Evolutionary conservation across 2,888 invertebrate species (phyloP), one percentile per base, ranked within the genome.

Genomic region (Heliothis peltigera): DNA sequence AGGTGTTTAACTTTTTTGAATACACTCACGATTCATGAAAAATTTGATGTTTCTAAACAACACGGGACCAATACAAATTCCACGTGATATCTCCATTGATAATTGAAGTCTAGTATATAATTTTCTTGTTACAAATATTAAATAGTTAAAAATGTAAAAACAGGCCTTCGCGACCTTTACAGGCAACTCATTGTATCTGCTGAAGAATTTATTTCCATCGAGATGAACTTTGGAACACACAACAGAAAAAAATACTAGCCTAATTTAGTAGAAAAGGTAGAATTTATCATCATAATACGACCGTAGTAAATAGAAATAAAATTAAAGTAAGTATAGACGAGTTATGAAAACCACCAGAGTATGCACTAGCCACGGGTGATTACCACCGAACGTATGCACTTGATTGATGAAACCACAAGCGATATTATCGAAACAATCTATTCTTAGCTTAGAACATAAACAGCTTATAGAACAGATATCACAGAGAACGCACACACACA

Each of bases 1-100:
- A 58, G 17, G n/a, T 8, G 8, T 15, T 18, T 22, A 47, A 28
- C n/a, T 15, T 46, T 28, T 22, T n/a, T 6, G 12, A 21, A 19
- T 17, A 22, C 21, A 17, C 47, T 10, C 17, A n/a, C 43, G 10
- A 48, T 17, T 51, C 44, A 58, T 8, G 12, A 18, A 17, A 49
- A 21, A 57, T 49, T 19, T 44, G 46, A 21, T 53, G 19, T 49
- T 55, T 4, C 39, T 18, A 42, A 71, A 54, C 43, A 70, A 49
- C 53, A 64, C 58, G 65, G 28, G 65, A 54, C 65, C 42, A 0
- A 3, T 64, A 15, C 4, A 19, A 53, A 12, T 0, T 28, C 54
- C 65, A 65, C 58, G 70, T 70, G 72, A 64, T 39, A 8, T 28
- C 10, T 48, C 2, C 21, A 12, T 18, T 43, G 12, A 7, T 25